Evolutionary conservation across 2,797 vertebrate species (phyloP), one percentile per base, ranked within the genome.

Genomic region (Thripadectes ignobilis): DNA sequence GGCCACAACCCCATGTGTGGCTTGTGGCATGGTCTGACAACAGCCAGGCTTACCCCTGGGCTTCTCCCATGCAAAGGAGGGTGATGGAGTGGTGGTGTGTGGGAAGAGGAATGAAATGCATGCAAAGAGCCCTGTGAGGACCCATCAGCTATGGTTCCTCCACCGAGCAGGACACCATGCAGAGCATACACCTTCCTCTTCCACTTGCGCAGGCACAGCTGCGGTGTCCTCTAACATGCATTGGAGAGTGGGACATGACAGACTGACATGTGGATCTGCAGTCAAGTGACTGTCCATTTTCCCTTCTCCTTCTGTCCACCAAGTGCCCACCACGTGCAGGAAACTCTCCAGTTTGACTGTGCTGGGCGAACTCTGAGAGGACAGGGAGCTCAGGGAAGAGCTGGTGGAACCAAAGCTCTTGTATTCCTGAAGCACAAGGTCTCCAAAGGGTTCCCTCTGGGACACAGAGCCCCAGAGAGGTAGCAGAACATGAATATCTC

Each of bases 61-160:
- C 18, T 73, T 30, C 30, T 38, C 62, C 66, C 34, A 39, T 27
- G 21, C 29, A 75, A 3, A n/a, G 27, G 38, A 52, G 51, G 7
- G 61, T 1, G 16, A 6, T 22, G 45, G 8, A 67, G 49, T 2
- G 1, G 29, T 39, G 48, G 11, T 1, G 1, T 2, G 0, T 4
- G 34, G 36, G 45, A 73, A 72, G 20, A 77, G 15, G 45, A 75
- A 41, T 10, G 10, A 59, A 86, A 87, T 1, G 4, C 11, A 8
- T 29, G 24, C n/a, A 26, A 34, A 59, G 30, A 19, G 3, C 17
- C 55, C 27, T 4, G 4, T 19, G 51, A 66, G 62, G 27, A 30
- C 21, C 10, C 18, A 12, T 36, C n/a, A 59, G 52, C 34, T 94
- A 38, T 7, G 3, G 10, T 8, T 78, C 32, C 21, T 45, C 27